Percentiles rank a stretch among this genome's conserved stretches.
phyloP scores from a whole-genome alignment of 2,888 invertebrate species.

The Drosophila peninsularis region DNA sequence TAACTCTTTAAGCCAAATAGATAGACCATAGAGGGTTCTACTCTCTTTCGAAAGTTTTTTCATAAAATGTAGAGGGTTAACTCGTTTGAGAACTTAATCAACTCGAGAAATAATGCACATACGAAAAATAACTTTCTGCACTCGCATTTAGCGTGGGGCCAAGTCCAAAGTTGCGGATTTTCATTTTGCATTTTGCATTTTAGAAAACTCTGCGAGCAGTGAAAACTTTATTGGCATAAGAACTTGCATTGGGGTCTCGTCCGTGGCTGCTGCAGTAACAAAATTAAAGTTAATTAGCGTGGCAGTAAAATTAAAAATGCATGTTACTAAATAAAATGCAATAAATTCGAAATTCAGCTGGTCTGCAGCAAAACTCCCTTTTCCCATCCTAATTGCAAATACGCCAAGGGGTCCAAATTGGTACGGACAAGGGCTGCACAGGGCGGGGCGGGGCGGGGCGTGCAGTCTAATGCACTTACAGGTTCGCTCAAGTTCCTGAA shows the following conservation, averaged over 20 bases:
- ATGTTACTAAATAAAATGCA: constrained; percentile 62
- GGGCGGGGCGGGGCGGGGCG: neutral
- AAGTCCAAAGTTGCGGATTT: constrained; percentile 15
- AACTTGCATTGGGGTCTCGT: constrained; percentile 23
- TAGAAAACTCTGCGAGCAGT: constrained; percentile 21
- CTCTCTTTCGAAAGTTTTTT: constrained; percentile 34
- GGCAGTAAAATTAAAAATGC: constrained; percentile 64
- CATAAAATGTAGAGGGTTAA: constrained; percentile 29
- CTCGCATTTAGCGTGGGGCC: constrained; percentile 20
- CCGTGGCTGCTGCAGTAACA: constrained; percentile 38
- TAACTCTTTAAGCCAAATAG: constrained; percentile 1
- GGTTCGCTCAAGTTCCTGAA: constrained; percentile 37
- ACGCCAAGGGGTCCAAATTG: constrained; percentile 21
- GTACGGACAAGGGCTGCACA: too few species aligned
- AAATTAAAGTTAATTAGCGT: constrained; percentile 64
- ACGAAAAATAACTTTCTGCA: constrained; percentile 21
- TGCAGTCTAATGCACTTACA: constrained; percentile 45
- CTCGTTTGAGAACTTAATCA: constrained; percentile 49
- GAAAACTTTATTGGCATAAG: constrained; percentile 41
- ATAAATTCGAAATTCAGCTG: constrained; percentile 54
- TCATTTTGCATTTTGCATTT: constrained; percentile 37
- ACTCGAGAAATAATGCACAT: constrained; percentile 28
- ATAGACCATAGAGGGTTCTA: constrained; percentile 1
- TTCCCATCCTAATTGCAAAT: constrained; percentile 40
- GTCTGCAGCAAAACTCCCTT: constrained; percentile 9